Conservation (phyloP, 2,888 invertebrate genomes). For the Acanthoscelides obtectus region DNA sequence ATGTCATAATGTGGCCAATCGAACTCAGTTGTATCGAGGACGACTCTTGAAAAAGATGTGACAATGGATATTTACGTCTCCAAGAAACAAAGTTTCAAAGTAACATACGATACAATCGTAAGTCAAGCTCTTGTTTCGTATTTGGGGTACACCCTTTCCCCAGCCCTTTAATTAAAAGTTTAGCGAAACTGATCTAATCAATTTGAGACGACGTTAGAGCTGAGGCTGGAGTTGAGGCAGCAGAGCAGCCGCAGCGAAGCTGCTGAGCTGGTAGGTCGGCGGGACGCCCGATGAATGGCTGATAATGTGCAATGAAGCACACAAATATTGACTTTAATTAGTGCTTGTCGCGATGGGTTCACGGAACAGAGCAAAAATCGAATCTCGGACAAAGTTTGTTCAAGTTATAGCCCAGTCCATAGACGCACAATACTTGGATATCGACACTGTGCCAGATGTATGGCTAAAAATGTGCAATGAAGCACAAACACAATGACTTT, state of each 20-base stretch:
- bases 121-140: background rate
- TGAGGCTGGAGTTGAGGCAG: constrained; percentile 1
- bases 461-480: too few relatives aligned
- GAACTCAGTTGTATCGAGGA: too few relatives aligned
- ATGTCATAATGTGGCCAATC: too few relatives aligned
- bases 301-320: constrained; percentile 30
- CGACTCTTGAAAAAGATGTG: too few relatives aligned
- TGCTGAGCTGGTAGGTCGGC: constrained; percentile 24
- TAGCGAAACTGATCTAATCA: background rate
- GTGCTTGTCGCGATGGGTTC: constrained; percentile 13
- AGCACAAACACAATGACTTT: too few relatives aligned
- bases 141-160: background rate
- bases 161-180: background rate
- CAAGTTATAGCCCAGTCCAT: too few relatives aligned
- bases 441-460: too few relatives aligned
- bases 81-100: too few relatives aligned
- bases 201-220: background rate
- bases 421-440: too few relatives aligned
- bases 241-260: constrained; percentile 8
- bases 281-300: constrained; percentile 20
- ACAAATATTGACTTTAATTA: constrained; percentile 41
- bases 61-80: too few relatives aligned
- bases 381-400: background rate
- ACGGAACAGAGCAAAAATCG: background rate
- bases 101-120: background rate